phyloP scores from a whole-genome alignment of 2,797 vertebrate species.

The Parauchenoglanis ngamensis region DNA sequence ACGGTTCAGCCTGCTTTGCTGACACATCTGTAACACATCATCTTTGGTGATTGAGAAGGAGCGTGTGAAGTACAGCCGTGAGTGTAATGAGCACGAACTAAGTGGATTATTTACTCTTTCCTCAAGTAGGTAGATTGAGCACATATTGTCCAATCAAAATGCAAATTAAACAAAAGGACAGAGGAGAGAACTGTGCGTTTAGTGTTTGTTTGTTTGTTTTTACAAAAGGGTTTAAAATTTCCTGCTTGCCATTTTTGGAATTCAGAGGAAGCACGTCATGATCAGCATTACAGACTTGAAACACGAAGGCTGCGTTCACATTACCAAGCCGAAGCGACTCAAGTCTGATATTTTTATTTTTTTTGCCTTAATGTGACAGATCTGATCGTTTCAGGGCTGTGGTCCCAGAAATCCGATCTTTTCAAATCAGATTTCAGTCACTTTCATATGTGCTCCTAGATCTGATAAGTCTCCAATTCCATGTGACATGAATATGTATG shows the following conservation, averaged over 20 bases:
- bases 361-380: too few species aligned
- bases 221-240: neutral
- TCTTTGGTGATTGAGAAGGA: neutral
- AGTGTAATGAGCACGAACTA: neutral
- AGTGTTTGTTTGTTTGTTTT: neutral
- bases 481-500: too few species aligned
- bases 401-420: too few species aligned
- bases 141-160: neutral
- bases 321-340: too few species aligned
- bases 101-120: constrained; percentile 2
- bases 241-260: too few species aligned
- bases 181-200: neutral
- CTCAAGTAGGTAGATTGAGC: neutral
- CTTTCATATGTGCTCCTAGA: too few species aligned
- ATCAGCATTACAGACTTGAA: neutral
- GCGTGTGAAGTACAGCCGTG: neutral
- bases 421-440: too few species aligned
- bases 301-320: neutral
- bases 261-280: neutral
- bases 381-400: too few species aligned
- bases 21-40: neutral
- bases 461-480: too few species aligned
- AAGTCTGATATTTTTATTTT: too few species aligned
- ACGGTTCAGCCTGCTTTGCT: neutral
- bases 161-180: neutral